Evolutionary conservation across 2,113 vertebrate species (phyloP).

Genomic region (Thermophis baileyi): DNA sequence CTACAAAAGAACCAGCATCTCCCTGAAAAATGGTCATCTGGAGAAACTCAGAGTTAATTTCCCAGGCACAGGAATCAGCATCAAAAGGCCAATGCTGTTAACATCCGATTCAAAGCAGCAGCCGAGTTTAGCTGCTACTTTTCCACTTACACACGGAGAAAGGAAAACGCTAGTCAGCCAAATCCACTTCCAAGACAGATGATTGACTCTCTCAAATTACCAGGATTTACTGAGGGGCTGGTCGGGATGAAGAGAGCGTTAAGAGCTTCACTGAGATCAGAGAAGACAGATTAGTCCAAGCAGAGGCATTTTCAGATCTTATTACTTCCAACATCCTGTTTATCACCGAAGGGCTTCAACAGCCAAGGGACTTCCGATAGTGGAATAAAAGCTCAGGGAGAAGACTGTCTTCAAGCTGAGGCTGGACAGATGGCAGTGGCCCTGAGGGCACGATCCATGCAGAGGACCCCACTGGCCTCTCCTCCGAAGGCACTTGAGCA

Average conservation of each 20-base stretch:
- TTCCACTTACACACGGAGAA: neutral
- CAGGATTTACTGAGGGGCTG: neutral
- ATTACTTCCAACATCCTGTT: neutral
- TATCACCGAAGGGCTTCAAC: neutral
- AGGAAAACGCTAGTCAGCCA: neutral
- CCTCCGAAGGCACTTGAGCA: neutral
- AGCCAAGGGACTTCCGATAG: too few relatives aligned
- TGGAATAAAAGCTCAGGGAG: neutral
- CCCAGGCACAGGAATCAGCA: neutral
- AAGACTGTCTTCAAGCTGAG: neutral
- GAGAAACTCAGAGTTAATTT: neutral
- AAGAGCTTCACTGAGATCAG: neutral
- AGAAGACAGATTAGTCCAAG: neutral
- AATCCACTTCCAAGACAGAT: neutral
- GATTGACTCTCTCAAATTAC: neutral
- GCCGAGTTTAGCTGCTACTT: neutral
- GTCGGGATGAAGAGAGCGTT: neutral
- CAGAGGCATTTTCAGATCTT: neutral
- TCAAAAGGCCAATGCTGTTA: neutral
- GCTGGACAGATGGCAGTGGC: neutral
- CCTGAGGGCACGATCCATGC: neutral
- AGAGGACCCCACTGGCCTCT: neutral
- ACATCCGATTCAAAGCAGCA: neutral
- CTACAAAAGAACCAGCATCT: neutral
- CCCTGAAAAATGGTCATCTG: neutral